A percentile compares a stretch with the other conserved stretches of the same genome.
Conservation (phyloP, 2,888 invertebrate species). For the Cephus nigrinus region DNA sequence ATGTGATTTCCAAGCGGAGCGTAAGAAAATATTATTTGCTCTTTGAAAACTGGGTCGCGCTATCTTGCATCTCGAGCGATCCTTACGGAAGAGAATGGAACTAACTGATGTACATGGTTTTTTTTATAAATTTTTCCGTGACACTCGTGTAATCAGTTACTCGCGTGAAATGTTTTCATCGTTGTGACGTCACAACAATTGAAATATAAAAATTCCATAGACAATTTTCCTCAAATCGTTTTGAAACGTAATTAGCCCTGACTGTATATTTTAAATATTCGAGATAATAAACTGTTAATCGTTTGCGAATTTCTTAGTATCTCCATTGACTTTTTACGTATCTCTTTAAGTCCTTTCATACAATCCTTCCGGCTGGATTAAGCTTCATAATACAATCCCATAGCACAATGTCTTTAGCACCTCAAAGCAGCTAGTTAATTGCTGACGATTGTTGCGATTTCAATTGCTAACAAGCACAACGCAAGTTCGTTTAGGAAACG, state of each 20-base stretch:
- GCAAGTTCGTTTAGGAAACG: neutral
- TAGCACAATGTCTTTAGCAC: neutral
- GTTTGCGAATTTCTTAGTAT: no score
- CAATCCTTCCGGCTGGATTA: no score
- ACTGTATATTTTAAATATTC: no score
- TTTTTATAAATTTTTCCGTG: neutral
- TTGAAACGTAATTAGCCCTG: neutral
- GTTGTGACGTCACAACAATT: neutral
- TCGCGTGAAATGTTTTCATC: neutral
- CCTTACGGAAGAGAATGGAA: neutral
- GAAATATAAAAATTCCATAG: neutral
- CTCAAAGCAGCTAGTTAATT: neutral
- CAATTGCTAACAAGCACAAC: neutral
- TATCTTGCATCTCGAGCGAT: neutral
- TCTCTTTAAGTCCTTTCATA: no score
- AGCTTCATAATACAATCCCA: neutral
- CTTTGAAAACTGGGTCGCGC: slow-evolving; percentile 44
- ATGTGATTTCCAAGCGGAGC: slow-evolving; percentile 42
- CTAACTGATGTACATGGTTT: neutral
- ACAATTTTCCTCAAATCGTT: neutral
- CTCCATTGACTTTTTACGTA: no score
- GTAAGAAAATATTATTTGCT: slow-evolving; percentile 50
- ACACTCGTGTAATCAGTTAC: neutral
- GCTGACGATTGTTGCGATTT: neutral
- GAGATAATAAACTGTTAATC: no score